Evolutionary conservation across 2,797 vertebrate genomes (phyloP).

Genomic region (Eurystomus glaucurus): DNA sequence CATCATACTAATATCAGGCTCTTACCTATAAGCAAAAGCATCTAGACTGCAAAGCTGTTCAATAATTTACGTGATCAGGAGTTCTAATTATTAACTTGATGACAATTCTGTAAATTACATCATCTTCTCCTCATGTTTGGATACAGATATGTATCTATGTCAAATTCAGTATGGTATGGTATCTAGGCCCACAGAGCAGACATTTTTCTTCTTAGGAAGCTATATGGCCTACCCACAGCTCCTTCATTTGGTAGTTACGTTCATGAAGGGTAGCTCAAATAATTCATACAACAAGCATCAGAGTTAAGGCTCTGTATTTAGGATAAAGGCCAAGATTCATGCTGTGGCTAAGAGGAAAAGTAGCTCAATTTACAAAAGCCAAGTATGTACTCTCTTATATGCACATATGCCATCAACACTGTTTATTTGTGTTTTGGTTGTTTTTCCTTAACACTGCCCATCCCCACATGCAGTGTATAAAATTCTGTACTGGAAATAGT

Average conservation of each 20-base stretch:
- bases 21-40: background rate
- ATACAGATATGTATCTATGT: background rate
- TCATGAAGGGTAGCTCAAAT: background rate
- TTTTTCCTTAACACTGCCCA: background rate
- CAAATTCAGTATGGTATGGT: background rate
- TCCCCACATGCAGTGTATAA: accelerated
- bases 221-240: background rate
- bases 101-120: background rate
- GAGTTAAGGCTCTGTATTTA: background rate
- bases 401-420: background rate
- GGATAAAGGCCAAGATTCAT: background rate
- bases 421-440: background rate
- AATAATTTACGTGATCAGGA: background rate
- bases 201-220: background rate
- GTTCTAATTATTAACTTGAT: background rate
- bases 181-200: background rate
- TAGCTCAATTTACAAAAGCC: background rate
- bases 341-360: background rate
- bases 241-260: background rate
- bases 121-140: background rate
- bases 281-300: background rate
- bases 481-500: background rate
- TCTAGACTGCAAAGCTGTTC: background rate
- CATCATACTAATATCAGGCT: background rate
- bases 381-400: background rate